phyloP scores from a whole-genome alignment of 1,140 invertebrate species.

The Leptoteleia sp. region DNA sequence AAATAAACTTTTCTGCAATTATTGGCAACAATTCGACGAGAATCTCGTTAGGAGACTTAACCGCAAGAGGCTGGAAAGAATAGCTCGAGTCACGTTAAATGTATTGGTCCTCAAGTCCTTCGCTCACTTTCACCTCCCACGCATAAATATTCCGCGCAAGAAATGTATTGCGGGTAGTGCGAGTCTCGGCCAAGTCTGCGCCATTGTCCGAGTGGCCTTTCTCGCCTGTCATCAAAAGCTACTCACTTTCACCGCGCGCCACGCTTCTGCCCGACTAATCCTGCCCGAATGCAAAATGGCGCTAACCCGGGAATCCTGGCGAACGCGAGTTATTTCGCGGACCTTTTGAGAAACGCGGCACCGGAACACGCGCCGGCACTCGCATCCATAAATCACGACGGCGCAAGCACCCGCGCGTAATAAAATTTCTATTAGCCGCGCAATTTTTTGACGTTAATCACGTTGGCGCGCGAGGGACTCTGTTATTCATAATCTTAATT shows the following conservation, averaged over 20 bases:
- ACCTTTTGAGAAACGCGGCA: background rate
- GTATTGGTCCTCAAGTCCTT: constrained; percentile 66
- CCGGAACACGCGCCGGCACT: too few species aligned
- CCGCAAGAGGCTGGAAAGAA: too few species aligned
- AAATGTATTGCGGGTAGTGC: constrained; percentile 40
- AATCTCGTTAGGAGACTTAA: too few species aligned
- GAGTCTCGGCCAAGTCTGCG: constrained; percentile 52
- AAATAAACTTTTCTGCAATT: background rate
- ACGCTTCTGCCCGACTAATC: constrained; percentile 57
- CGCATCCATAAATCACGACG: too few species aligned
- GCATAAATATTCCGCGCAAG: constrained; percentile 59
- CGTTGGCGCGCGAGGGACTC: constrained; percentile 1
- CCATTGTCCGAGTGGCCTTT: constrained; percentile 55
- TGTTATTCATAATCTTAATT: constrained; percentile 19
- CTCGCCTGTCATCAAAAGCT: constrained; percentile 33
- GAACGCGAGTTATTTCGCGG: constrained; percentile 12
- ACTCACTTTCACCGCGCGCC: constrained; percentile 73
- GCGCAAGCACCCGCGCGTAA: background rate
- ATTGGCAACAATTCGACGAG: too few species aligned
- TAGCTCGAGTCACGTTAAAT: constrained; percentile 10
- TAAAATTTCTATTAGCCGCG: constrained; percentile 40
- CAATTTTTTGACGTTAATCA: constrained; percentile 34
- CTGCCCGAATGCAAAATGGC: constrained; percentile 13
- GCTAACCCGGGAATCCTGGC: background rate
- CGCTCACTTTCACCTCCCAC: constrained; percentile 75